Conservation (phyloP, 2,888 invertebrate genomes). For the Antheraea yamamai region DNA sequence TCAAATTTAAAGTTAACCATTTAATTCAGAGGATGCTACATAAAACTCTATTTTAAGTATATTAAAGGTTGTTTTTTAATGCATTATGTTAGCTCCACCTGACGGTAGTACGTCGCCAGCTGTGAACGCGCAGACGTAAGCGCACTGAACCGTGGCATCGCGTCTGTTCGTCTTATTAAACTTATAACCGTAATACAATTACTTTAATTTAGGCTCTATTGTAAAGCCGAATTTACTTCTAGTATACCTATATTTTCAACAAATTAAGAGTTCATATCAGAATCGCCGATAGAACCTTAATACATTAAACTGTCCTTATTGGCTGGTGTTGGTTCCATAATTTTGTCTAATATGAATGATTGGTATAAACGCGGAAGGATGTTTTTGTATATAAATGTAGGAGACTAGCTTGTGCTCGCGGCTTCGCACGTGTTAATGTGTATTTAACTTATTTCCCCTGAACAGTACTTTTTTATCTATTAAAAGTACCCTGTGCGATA, state of each 20-base stretch:
- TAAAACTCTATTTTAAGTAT: neutral
- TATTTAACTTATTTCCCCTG: too few species aligned
- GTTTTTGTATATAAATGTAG: too few species aligned
- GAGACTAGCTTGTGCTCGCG: too few species aligned
- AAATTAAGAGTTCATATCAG: neutral
- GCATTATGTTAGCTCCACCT: neutral
- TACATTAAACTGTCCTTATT: too few species aligned
- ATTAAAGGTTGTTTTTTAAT: neutral
- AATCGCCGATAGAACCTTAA: too few species aligned
- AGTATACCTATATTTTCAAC: neutral
- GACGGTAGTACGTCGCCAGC: neutral
- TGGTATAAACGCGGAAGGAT: too few species aligned
- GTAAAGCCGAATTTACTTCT: neutral
- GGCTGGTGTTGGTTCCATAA: too few species aligned
- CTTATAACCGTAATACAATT: slow-evolving; percentile 1
- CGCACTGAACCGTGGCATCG: neutral
- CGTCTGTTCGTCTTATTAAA: neutral
- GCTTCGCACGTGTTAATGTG: too few species aligned
- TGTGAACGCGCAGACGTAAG: slow-evolving; percentile 2
- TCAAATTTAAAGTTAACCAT: neutral
- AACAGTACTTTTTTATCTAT: too few species aligned
- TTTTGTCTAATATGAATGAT: too few species aligned
- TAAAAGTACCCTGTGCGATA: too few species aligned
- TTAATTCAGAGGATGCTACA: neutral
- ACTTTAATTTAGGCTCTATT: neutral